Base-by-base conservation (phyloP, 37 sponge, comb jelly and placozoan species). In the Chondrilla cf. caribensis region DNA sequence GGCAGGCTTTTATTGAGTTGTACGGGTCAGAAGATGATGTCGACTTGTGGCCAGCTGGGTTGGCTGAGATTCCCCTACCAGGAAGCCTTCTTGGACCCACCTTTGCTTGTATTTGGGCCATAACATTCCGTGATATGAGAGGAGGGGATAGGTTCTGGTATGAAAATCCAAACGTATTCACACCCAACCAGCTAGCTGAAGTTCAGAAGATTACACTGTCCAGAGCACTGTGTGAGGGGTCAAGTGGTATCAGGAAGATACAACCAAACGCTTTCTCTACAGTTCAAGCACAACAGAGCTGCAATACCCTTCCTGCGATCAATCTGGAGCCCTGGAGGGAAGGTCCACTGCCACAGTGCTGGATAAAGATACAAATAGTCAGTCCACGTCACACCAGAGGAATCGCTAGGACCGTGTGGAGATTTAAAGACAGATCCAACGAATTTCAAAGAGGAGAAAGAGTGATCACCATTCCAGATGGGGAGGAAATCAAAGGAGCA, bases 151-250 rank as follows among this genome's bases (percentile, higher is more conserved):
- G 86, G 18, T 85, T 97, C 84, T 97, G 57, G 62, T 94, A 89
- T 70, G 81, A 81, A 51, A 87, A 90, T 32, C 80, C 84, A 21
- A 82, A 88, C 7, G 90, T 89, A 7, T 97, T 97, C 84, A 92
- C 91, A 26, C 15, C 39, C 8, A 77, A 36, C 18, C 95, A 97
- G 65, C 79, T 86, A 3, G 14, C n/a, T 2, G 64, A 28, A 7
- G 5, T 28, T 6, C 67, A 68, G 41, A 83, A 81, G 67, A 62
- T 75, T 29, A 75, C 85, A 24, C 73, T 97, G 3, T 85, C 93
- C 24, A 58, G 77, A 29, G 89, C 94, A 3, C 80, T 94, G 24
- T 97, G 98, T 81, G 93, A 92, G 76, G 94, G 88, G 60, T 41
- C 87, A 35, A 86, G 85, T 42, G n/a, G 57, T 18, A 90, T 94